A percentile compares a stretch with the other conserved stretches of the same genome.
These are phyloP conservation scores for Struthidea cinerea DNA, from an alignment of 2,113 vertebrate species.

Conservation along the genomic window DNA sequence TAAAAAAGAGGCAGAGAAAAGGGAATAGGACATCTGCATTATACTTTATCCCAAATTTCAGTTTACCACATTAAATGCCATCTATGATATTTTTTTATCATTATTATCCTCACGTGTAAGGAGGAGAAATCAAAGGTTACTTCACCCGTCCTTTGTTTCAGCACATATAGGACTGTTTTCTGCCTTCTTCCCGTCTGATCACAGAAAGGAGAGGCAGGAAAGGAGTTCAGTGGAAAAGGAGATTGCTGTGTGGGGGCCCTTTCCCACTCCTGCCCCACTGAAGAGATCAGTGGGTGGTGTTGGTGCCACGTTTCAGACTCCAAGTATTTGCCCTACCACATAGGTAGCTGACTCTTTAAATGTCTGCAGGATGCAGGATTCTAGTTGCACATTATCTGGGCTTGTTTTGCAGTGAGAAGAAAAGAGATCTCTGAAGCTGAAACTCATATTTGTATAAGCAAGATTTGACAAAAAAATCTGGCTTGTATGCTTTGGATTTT, in stretches of 20 bases:
- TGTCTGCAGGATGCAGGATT: neutral
- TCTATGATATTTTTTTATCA: neutral
- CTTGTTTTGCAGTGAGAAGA: neutral
- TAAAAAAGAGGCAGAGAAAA: neutral
- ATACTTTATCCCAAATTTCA: neutral
- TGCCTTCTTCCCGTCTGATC: neutral
- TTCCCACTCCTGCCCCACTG: neutral
- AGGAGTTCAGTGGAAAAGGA: neutral
- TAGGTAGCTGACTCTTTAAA: neutral
- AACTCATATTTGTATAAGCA: slow-evolving; percentile 8
- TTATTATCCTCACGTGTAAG: neutral
- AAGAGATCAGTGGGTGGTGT: neutral
- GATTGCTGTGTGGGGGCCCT: neutral
- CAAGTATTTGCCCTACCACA: neutral
- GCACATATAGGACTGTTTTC: neutral
- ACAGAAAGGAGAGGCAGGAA: neutral
- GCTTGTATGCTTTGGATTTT: slow-evolving; percentile 11
- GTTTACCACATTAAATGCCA: neutral
- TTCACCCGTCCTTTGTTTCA: neutral
- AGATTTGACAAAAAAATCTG: slow-evolving; percentile 20
- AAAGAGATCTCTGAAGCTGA: neutral
- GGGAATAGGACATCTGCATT: neutral
- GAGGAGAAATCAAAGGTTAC: neutral
- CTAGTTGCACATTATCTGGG: neutral
- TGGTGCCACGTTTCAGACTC: neutral